Base-by-base conservation (phyloP, 2,888 invertebrate species). In the Augiades crinisus region DNA sequence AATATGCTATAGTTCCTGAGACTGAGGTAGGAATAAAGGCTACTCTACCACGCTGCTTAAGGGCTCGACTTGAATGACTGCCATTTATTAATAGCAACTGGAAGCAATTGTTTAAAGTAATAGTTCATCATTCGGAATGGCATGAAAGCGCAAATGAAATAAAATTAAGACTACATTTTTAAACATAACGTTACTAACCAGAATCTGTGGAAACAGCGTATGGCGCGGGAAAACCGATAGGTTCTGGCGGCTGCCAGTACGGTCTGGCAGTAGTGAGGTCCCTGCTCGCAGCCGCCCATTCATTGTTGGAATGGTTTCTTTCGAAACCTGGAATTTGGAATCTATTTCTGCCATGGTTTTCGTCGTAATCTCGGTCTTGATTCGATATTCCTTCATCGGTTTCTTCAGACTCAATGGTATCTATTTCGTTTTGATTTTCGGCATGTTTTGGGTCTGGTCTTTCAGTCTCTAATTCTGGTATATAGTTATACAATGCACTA, bases 171-270 rank as follows among this genome's bases (percentile, higher is more conserved):
- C n/a, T n/a, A n/a, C n/a, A n/a, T n/a, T n/a, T n/a, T n/a, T n/a
- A n/a, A n/a, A n/a, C n/a, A n/a, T n/a, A n/a, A n/a, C n/a, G n/a
- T n/a, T n/a, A n/a, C 64, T 70, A 72, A 87, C 88, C 88, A 54
- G 72, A 68, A 52, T 88, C 86, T 14, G 81, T 82, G 2, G 82
- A 67, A 5, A 69, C 59, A 3, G 67, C 57, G 49, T 65, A 75
- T 24, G 69, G 70, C 41, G 67, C 67, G 8, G 67, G 64, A n/a
- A 71, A 56, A 3, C 60, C 71, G 46, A 67, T 64, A 5, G 67
- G 56, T 38, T 67, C 71, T 0, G 72, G 64, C 10, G 68, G 53
- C 17, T 71, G 72, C 76, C 76, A 81, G 12, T 63, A 63, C 1
- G 84, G 78, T 30, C 62, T 63, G 1, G 63, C 57, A 1, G 85